Conservation (phyloP, 1,140 invertebrate species). For the Idris sp. region DNA sequence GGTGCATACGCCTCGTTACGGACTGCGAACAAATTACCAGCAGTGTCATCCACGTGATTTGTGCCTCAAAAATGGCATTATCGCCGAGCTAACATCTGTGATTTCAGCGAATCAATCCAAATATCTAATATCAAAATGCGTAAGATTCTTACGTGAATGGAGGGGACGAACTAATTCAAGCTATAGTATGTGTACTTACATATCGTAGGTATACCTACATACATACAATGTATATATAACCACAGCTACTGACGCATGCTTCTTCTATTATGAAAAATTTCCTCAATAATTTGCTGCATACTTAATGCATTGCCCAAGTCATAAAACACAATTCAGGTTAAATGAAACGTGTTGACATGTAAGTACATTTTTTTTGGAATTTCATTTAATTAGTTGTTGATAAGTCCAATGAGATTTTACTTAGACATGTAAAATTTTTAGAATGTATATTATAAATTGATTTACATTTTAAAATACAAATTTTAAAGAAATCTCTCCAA, state of each 20-base stretch:
- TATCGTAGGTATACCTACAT: slow-evolving; percentile 14
- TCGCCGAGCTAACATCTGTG: slow-evolving; percentile 41
- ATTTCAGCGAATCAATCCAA: slow-evolving; percentile 46
- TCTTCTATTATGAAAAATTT: slow-evolving; percentile 42
- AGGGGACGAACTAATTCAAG: too few species aligned
- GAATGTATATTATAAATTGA: too few species aligned
- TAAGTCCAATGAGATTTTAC: too few species aligned
- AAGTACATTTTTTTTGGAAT: slow-evolving; percentile 9
- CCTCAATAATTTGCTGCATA: slow-evolving; percentile 25
- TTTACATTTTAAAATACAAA: too few species aligned
- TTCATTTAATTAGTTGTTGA: slow-evolving; percentile 3
- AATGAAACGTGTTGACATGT: slow-evolving; percentile 20
- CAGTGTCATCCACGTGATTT: slow-evolving; percentile 44
- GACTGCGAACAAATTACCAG: slow-evolving; percentile 36
- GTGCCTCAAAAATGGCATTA: slow-evolving; percentile 43
- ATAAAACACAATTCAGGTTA: slow-evolving; percentile 23
- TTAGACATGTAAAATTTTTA: too few species aligned
- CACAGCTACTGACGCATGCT: slow-evolving; percentile 19
- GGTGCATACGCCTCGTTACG: slow-evolving; percentile 53
- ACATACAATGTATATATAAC: slow-evolving; percentile 22
- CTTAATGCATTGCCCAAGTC: slow-evolving; percentile 25
- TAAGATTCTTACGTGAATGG: slow-evolving; percentile 31
- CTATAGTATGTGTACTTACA: too few species aligned
- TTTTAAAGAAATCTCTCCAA: too few species aligned
- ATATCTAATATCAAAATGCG: slow-evolving; percentile 49